Percentiles rank a stretch among this genome's conserved stretches.
These are phyloP conservation scores for Periophthalmus magnuspinnatus DNA, from an alignment of 2,797 vertebrate species.

Conservation along the genomic window DNA sequence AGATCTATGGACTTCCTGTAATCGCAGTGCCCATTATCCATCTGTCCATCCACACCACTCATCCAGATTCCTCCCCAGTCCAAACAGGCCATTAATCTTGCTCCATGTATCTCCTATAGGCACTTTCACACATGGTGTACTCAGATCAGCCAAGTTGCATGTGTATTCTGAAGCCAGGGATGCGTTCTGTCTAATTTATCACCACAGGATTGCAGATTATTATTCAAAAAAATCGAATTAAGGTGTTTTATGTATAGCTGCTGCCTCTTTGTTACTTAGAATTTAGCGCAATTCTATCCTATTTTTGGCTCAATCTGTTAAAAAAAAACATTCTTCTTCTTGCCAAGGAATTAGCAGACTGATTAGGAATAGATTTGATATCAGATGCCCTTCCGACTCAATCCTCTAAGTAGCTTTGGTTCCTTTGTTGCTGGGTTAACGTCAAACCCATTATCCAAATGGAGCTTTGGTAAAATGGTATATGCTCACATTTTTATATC, in stretches of 20 bases:
- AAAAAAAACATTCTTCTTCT: neutral
- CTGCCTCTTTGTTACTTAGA: neutral
- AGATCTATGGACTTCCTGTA: conserved; percentile 27
- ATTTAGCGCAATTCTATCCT: too few relatives aligned
- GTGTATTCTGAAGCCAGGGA: neutral
- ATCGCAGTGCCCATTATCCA: conserved; percentile 50
- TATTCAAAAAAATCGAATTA: neutral
- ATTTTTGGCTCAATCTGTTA: too few relatives aligned
- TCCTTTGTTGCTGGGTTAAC: neutral
- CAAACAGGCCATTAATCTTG: conserved; percentile 41
- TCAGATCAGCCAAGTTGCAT: neutral
- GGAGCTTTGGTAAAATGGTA: too few relatives aligned
- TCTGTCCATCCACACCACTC: conserved; percentile 42
- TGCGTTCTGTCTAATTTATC: neutral
- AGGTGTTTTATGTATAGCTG: neutral
- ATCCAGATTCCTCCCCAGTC: conserved; percentile 22
- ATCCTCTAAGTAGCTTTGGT: neutral
- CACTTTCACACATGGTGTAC: neutral
- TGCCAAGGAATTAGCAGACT: neutral
- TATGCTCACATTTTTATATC: too few relatives aligned
- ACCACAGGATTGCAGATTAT: neutral
- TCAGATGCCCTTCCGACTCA: neutral
- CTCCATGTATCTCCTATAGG: conserved; percentile 15
- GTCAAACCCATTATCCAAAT: neutral
- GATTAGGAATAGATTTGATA: neutral